Evolutionary conservation across 2,888 invertebrate genomes (phyloP).

Genomic region (Suillia variegata): DNA sequence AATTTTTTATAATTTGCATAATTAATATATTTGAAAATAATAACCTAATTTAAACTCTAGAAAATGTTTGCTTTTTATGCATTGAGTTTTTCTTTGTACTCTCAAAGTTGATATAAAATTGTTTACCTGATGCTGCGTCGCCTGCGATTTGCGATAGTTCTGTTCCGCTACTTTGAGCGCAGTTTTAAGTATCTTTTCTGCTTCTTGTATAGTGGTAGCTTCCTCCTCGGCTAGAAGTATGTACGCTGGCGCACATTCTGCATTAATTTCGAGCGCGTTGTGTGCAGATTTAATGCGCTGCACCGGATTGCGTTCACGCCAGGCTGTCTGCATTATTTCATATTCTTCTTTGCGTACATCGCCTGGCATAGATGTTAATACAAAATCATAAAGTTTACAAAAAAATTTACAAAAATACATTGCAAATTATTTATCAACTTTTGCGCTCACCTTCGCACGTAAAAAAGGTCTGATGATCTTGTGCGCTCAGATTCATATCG

Average conservation of each 20-base stretch:
- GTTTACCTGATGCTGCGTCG: constrained; percentile 80
- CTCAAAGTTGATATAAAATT: no score
- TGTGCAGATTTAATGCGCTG: constrained; percentile 91
- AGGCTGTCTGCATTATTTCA: constrained; percentile 95
- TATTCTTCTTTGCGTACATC: constrained; percentile 87
- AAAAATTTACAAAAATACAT: not conserved
- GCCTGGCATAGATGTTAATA: no score
- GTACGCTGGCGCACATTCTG: constrained; percentile 93
- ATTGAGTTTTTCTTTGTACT: no score
- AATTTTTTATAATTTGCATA: no score
- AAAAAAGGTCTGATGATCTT: constrained; percentile 97
- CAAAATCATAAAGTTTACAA: constrained; percentile 18
- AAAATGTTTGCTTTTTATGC: no score
- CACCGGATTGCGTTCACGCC: constrained; percentile 91
- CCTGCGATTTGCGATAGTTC: constrained; percentile 79
- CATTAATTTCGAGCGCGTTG: constrained; percentile 82
- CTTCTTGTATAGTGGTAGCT: constrained; percentile 88
- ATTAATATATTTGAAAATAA: no score
- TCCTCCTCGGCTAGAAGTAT: constrained; percentile 97
- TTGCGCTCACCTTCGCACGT: constrained; percentile 73
- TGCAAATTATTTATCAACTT: no score
- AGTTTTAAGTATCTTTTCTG: constrained; percentile 81
- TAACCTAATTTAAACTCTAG: no score
- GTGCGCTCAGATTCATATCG: constrained; percentile 98
- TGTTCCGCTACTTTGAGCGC: constrained; percentile 84